Evolutionary conservation across 2,888 invertebrate genomes (phyloP).

Genomic region (Linyphia triangularis): DNA sequence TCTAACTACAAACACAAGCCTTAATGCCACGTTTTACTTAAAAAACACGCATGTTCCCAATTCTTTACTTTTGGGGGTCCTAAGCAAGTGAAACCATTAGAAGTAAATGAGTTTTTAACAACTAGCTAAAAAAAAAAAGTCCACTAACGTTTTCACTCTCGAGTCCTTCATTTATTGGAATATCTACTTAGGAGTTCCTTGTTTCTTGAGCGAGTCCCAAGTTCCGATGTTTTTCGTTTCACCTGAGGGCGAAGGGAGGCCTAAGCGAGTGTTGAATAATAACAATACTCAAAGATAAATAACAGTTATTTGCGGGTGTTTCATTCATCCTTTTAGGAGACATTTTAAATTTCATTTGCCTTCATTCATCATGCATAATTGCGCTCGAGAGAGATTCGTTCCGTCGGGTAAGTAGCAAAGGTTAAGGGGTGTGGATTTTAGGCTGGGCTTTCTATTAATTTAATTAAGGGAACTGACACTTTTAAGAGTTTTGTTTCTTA

Average conservation of each 20-base stretch:
- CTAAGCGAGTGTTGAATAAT: not conserved
- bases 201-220: not conserved
- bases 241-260: not conserved
- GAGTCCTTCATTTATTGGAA: slow-evolving; percentile 16
- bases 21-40: not conserved
- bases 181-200: not conserved
- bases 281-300: not conserved
- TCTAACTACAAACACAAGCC: not conserved
- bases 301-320: slow-evolving; percentile 22
- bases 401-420: not conserved
- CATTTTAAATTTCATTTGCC: slow-evolving; percentile 9
- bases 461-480: not conserved
- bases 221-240: not conserved
- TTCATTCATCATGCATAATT: not conserved
- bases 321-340: not conserved
- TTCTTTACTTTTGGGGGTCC: not conserved
- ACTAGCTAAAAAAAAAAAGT: not conserved
- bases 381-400: not conserved
- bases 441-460: not conserved
- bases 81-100: not conserved
- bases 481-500: too few species aligned
- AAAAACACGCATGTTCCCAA: not conserved
- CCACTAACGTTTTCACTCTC: not conserved
- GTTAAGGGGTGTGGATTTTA: not conserved
- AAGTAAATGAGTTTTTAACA: slow-evolving; percentile 16